Conservation (phyloP, 1,140 invertebrate genomes). For the Procambarus clarkii region DNA sequence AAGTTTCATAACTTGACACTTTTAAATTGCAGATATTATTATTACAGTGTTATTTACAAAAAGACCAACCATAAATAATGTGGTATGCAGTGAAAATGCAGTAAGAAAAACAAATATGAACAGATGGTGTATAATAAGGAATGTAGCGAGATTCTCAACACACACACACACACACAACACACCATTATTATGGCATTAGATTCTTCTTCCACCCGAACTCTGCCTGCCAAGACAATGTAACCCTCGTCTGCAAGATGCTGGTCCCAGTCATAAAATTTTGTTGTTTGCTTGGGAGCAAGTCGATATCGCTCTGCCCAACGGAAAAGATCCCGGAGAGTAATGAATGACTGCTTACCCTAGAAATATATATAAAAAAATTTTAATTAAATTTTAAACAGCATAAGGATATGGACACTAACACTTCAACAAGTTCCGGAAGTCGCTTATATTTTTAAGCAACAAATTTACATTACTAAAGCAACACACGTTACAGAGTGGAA, state of each 20-base stretch:
- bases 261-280: constrained; percentile 94
- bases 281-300: constrained; percentile 80
- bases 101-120: too few species aligned
- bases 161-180: neutral
- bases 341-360: constrained; percentile 92
- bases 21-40: too few species aligned
- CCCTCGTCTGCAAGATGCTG: constrained; percentile 98
- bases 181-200: constrained; percentile 78
- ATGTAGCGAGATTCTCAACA: neutral
- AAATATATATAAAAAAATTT: constrained; percentile 18
- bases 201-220: constrained; percentile 91
- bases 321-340: constrained; percentile 96
- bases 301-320: constrained; percentile 97
- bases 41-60: too few species aligned
- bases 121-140: neutral
- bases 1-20: too few species aligned
- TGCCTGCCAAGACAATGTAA: constrained; percentile 93
- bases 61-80: too few species aligned
- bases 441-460: too few species aligned
- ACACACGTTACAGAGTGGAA: too few species aligned
- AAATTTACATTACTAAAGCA: too few species aligned
- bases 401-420: neutral
- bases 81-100: too few species aligned
- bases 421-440: too few species aligned
- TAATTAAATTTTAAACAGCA: neutral